A percentile compares a stretch with the other conserved stretches of the same genome.
These are phyloP conservation scores for Dascillus cervinus DNA, from an alignment of 2,888 invertebrate genomes.

Conservation along the genomic window DNA sequence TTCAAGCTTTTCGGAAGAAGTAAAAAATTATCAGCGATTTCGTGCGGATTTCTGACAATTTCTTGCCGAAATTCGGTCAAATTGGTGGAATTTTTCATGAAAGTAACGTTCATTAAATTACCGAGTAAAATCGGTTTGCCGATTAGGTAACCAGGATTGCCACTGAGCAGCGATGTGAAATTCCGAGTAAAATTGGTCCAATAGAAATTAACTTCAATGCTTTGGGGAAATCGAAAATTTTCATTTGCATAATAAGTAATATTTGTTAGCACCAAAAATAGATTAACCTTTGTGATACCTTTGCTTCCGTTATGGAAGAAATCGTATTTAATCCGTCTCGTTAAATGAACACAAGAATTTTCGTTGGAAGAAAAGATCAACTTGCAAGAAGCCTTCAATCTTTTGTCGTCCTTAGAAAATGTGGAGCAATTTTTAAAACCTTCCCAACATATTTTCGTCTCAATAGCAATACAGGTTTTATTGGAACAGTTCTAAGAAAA, in stretches of 20 bases:
- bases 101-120: slow-evolving; percentile 34
- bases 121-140: slow-evolving; percentile 56
- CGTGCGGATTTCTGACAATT: slow-evolving; percentile 19
- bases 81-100: slow-evolving; percentile 18
- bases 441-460: slow-evolving; percentile 30
- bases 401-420: slow-evolving; percentile 17
- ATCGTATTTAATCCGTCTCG: slow-evolving; percentile 32
- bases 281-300: slow-evolving; percentile 38
- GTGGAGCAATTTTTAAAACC: slow-evolving; percentile 27
- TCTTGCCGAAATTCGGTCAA: slow-evolving; percentile 1
- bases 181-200: slow-evolving; percentile 32
- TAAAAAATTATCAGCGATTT: slow-evolving; percentile 32
- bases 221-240: slow-evolving; percentile 24
- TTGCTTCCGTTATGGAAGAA: slow-evolving; percentile 41
- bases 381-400: slow-evolving; percentile 18
- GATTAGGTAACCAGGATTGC: slow-evolving; percentile 67
- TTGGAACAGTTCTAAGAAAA: slow-evolving; percentile 34
- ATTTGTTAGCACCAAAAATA: slow-evolving; percentile 29
- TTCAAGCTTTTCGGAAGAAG: slow-evolving; percentile 39
- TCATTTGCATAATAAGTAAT: slow-evolving; percentile 15
- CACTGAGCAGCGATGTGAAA: slow-evolving; percentile 47
- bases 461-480: slow-evolving; percentile 33
- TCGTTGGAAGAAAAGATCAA: slow-evolving; percentile 17
- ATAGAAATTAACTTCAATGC: slow-evolving; percentile 30
- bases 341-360: slow-evolving; percentile 31